Evolutionary conservation across 1,140 invertebrate genomes (phyloP), one percentile per base, ranked within the genome.

Genomic region (Armadillidium nasatum): DNA sequence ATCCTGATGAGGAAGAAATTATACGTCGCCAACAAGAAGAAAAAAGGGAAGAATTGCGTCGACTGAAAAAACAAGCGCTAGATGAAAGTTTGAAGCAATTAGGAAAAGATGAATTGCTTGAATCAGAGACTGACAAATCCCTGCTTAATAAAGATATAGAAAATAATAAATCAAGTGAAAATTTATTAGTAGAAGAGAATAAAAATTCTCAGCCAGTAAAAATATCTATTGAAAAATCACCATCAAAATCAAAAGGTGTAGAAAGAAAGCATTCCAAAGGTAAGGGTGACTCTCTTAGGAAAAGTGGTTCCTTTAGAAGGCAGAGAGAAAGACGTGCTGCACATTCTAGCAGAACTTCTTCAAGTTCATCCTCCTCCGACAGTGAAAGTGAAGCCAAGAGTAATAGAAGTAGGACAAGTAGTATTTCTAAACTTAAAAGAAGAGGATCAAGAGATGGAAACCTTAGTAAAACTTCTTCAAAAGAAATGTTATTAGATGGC

Each of bases 251-350:
- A 21, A 73, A 75, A 44, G 60, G 75, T 13, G 74, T 80, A 19
- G 79, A 81, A 44, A 74, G 79, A 69, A 81, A 77, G 78, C 79
- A 81, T 81, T 81, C 79, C 79, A 78, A 81, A 69, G 79, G 79
- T 11, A 81, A 79, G 71, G 74, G 72, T 22, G 77, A 78, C 54
- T 66, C 75, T 7, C 73, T 81, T 67, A 67, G 79, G 11, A 72
- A 74, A 13, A 78, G 79, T 74, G 79, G 79, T 13, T 80, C 79
- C 7, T 50, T 78, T 67, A 74, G 75, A 15, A 74, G 77, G n/a
- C 72, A 69, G 21, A 76, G 77, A 33, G 73, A 75, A 19, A 76
- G 77, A 67, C 77, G 75, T 23, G 67, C 79, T 21, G 71, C 74
- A 44, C 71, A 73, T 33, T 71, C 77, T 19, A 80, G 79, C 66